Conservation (phyloP, 2,113 vertebrate genomes). For the Aleadryas rufinucha region DNA sequence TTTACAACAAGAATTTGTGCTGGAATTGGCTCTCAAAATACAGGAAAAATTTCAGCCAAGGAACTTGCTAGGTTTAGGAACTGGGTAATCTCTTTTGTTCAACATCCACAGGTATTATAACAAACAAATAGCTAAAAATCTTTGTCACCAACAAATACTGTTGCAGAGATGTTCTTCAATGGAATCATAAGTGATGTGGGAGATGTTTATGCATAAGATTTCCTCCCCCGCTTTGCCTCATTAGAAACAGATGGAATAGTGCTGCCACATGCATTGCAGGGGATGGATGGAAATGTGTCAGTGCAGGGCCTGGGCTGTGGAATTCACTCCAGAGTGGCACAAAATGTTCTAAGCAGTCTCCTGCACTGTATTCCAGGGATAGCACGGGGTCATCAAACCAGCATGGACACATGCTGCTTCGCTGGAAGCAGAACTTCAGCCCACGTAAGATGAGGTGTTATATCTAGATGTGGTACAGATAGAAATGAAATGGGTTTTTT, state of each 20-base stretch:
- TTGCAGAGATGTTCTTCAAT: background rate
- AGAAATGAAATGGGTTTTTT: background rate
- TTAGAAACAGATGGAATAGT: conserved; percentile 28
- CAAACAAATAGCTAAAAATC: background rate
- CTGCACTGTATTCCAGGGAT: background rate
- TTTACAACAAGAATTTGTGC: background rate
- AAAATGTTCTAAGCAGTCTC: background rate
- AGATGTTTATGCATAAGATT: conserved; percentile 10
- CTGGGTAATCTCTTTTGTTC: background rate
- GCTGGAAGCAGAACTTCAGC: background rate
- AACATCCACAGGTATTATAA: background rate
- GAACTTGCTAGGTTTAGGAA: background rate
- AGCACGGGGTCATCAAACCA: background rate
- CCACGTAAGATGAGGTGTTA: accelerated
- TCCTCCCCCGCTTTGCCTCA: background rate
- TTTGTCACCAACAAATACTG: background rate
- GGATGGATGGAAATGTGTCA: background rate
- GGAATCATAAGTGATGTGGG: background rate
- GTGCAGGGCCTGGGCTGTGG: background rate
- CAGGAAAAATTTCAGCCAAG: background rate
- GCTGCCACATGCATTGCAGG: background rate
- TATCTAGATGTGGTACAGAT: background rate
- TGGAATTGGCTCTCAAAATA: background rate
- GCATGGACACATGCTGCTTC: background rate
- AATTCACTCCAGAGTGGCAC: background rate